Evolutionary conservation across 1,140 invertebrate genomes (phyloP).

Genomic region (Ceratoteleas bidentatus): DNA sequence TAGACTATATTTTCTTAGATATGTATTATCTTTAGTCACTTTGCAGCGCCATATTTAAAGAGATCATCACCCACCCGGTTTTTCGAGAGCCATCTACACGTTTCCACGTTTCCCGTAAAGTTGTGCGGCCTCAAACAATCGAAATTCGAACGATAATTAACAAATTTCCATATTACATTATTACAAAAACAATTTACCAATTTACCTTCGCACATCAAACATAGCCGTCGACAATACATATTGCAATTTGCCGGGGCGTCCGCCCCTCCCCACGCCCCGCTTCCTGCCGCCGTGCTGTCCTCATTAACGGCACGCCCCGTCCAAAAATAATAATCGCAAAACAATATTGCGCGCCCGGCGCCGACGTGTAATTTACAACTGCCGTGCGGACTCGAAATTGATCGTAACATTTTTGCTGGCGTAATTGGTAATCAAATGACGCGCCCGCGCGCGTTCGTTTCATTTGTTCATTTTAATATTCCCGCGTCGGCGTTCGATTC

Average conservation of each 20-base stretch:
- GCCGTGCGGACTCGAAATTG: constrained; percentile 39
- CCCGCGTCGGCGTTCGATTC: constrained; percentile 41
- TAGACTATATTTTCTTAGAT: too few species aligned
- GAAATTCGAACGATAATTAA: constrained; percentile 13
- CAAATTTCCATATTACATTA: constrained; percentile 25
- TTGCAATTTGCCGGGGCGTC: constrained; percentile 20
- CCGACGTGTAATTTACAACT: constrained; percentile 53
- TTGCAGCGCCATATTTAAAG: too few species aligned
- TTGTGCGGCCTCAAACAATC: not conserved
- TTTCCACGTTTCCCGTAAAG: too few species aligned
- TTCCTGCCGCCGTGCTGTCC: constrained; percentile 4
- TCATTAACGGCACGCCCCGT: constrained; percentile 37
- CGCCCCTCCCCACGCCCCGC: not conserved
- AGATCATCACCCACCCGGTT: too few species aligned
- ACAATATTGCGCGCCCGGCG: constrained; percentile 48
- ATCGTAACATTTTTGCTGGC: constrained; percentile 48
- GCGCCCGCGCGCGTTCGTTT: constrained; percentile 18
- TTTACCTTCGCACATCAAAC: constrained; percentile 30
- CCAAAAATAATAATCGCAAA: constrained; percentile 56
- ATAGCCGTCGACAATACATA: constrained; percentile 17
- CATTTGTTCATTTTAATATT: constrained; percentile 65
- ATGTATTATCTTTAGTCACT: too few species aligned
- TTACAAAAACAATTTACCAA: constrained; percentile 29
- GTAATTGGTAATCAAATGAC: constrained; percentile 59
- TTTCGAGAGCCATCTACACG: too few species aligned